A percentile compares a stretch with the other conserved stretches of the same genome.
Evolutionary conservation across 2,113 vertebrate species (phyloP).

Genomic region (Dipodomys stephensi): DNA sequence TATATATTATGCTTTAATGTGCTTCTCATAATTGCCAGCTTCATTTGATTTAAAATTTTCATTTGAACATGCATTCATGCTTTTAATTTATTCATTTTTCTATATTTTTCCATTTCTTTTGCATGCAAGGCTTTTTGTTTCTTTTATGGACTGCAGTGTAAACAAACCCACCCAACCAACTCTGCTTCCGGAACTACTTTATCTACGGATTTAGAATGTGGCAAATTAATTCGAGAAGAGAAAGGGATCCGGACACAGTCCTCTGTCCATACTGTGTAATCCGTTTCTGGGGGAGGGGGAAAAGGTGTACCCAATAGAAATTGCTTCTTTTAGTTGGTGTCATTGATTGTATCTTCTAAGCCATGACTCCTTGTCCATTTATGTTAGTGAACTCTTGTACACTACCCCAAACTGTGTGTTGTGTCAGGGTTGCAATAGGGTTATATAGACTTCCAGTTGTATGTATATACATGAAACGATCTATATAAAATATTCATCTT

Average conservation of each 20-base stretch:
- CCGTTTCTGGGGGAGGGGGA: slow-evolving; percentile 81
- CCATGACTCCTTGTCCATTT: not conserved
- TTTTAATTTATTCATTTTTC: slow-evolving; percentile 69
- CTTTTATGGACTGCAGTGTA: slow-evolving; percentile 95
- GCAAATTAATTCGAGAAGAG: slow-evolving; percentile 93
- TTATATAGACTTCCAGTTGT: not conserved
- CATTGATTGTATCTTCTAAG: not conserved
- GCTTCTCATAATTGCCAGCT: slow-evolving; percentile 63
- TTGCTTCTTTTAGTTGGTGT: not conserved
- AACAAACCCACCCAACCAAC: slow-evolving; percentile 92
- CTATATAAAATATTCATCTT: not conserved
- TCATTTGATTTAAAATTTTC: slow-evolving; percentile 44
- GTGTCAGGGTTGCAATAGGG: not conserved
- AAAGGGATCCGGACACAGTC: slow-evolving; percentile 84
- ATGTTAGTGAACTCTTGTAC: not conserved
- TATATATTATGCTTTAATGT: slow-evolving; percentile 70
- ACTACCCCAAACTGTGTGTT: not conserved
- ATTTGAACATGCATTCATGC: slow-evolving; percentile 59
- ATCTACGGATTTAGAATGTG: slow-evolving; percentile 96
- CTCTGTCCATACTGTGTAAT: slow-evolving; percentile 88
- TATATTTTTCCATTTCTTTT: slow-evolving; percentile 70
- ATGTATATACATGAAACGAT: not conserved
- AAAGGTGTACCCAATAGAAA: slow-evolving; percentile 83
- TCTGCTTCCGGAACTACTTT: slow-evolving; percentile 95
- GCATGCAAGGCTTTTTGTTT: slow-evolving; percentile 98